Evolutionary conservation across 1,140 invertebrate genomes (phyloP), one percentile per base, ranked within the genome.

Genomic region (Diuraphis noxia): DNA sequence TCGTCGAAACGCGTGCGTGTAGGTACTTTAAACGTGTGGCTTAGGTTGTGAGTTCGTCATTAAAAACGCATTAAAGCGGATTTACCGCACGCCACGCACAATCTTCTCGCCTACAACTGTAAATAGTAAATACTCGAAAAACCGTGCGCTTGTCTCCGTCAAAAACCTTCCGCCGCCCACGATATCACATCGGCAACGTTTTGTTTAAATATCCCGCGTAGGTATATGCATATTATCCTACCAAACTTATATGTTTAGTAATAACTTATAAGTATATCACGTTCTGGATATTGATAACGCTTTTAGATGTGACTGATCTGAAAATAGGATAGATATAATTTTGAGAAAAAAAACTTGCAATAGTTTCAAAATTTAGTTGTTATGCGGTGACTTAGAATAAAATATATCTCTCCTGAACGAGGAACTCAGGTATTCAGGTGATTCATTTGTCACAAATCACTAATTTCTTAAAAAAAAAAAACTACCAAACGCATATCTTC

Each of bases 11-110:
- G 43, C 17, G 46, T 46, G 56, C 2, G 25, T 23, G n/a, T 21
- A 23, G 30, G 43, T 25, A 40, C 34, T 40, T 36, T 19, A 0
- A 10, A 25, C 25, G 34, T 56, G 7, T 38, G 34, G n/a, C 56
- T 63, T 36, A 87, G 13, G 85, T 46, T 21, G 23, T 21, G 10
- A 21, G 49, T 40, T 56, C 19, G 63, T 79, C 88, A 89, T 89
- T 72, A 89, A 72, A 89, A 89, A 77, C 88, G 19, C 88, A 79
- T 89, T 89, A 77, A 89, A 89, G n/a, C 23, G n/a, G 30, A 89
- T 77, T 72, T 8, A 1, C 10, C 25, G 30, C 56, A 56, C 38
- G 23, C 38, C 79, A n/a, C n/a, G 8, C 38, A 25, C 25, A n/a
- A 41, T 25, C 21, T 9, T 17, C 30, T 41, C 2, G 25, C 40